These are phyloP conservation scores for Eulemur macaco DNA, from an alignment of 2,113 vertebrate genomes.

Conservation along the genomic window DNA sequence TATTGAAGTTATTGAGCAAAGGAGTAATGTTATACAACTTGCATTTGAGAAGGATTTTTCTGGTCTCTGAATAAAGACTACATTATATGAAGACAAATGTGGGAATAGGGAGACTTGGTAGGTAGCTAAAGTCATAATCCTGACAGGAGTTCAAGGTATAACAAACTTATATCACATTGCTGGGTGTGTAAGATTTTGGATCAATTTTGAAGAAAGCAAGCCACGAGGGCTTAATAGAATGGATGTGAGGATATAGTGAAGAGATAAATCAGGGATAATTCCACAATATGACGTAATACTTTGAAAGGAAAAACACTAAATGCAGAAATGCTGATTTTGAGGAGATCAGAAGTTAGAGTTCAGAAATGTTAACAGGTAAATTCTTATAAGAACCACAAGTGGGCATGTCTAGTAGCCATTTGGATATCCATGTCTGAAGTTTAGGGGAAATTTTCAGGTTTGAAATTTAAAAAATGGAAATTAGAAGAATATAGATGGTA, in stretches of 20 bases:
- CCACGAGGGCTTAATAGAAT: background rate
- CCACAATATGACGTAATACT: background rate
- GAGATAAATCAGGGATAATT: background rate
- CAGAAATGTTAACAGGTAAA: background rate
- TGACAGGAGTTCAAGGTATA: background rate
- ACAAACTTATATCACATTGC: background rate
- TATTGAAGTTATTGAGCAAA: background rate
- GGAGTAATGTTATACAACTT: background rate
- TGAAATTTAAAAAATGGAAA: background rate
- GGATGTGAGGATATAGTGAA: background rate
- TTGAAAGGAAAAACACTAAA: background rate
- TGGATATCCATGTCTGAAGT: background rate
- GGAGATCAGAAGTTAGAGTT: background rate
- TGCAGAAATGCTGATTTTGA: background rate
- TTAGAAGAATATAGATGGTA: background rate
- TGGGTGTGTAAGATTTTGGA: background rate
- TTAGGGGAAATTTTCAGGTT: background rate
- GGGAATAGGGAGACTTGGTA: background rate
- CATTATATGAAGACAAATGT: background rate
- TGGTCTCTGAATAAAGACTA: background rate
- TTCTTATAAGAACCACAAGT: background rate
- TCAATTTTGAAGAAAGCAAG: background rate
- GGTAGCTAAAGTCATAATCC: background rate
- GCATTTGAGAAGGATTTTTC: background rate
- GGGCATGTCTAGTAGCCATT: background rate